A percentile compares a stretch with the other conserved stretches of the same genome.
Conservation (phyloP, 2,113 vertebrate genomes). For the Neopipo cinnamomea region DNA sequence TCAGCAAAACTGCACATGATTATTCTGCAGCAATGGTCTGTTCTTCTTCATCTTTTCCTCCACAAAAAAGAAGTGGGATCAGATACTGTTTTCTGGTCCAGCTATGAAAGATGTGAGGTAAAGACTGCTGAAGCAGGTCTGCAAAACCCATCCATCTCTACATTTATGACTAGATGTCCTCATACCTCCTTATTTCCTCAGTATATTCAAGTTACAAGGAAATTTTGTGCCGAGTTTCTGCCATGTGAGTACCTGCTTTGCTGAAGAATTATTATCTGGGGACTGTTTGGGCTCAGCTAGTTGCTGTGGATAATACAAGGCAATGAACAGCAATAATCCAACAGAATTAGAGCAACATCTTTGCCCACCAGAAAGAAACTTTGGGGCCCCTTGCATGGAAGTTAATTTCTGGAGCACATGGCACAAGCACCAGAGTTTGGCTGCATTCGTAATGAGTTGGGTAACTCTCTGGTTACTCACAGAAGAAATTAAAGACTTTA, state of each 20-base stretch:
- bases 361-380: neutral
- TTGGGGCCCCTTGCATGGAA: fast-evolving
- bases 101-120: neutral
- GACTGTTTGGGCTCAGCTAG: neutral
- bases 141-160: neutral
- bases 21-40: neutral
- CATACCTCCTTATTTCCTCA: neutral
- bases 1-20: neutral
- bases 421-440: neutral
- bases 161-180: neutral
- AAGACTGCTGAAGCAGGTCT: neutral
- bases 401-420: neutral
- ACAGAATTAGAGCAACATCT: neutral
- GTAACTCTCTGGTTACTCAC: neutral
- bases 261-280: neutral
- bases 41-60: neutral
- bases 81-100: neutral
- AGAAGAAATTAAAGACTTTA: neutral
- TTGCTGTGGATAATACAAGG: neutral
- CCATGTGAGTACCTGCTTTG: neutral
- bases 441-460: neutral
- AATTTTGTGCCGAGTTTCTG: neutral
- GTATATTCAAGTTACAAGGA: neutral
- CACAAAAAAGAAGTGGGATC: neutral
- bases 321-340: fast-evolving